Conservation (phyloP, 2,888 invertebrate species). For the Troilus luridus region DNA sequence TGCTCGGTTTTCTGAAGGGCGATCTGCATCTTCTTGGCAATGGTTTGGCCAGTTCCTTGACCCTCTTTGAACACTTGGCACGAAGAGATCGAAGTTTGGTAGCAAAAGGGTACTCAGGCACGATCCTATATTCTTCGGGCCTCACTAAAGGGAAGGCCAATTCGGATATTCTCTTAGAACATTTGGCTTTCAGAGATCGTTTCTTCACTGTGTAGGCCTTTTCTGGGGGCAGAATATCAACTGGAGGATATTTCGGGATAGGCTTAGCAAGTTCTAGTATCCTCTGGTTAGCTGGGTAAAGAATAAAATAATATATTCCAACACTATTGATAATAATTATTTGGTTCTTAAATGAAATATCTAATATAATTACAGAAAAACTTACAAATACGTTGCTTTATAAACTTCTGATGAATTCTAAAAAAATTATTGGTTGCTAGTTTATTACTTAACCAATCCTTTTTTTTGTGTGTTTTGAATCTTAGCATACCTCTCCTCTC, state of each 20-base stretch:
- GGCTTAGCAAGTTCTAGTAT: conserved; percentile 61
- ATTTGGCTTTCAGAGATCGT: conserved; percentile 18
- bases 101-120: not conserved
- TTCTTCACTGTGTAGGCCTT: conserved; percentile 60
- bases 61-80: conserved; percentile 61
- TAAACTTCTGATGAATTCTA: no score
- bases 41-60: conserved; percentile 61
- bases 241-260: conserved; percentile 36
- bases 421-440: no score
- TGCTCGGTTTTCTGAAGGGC: conserved; percentile 62
- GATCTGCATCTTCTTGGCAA: conserved; percentile 67
- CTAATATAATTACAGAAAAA: not conserved
- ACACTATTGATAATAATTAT: not conserved
- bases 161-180: conserved; percentile 2
- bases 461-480: no score
- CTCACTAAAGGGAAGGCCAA: not conserved
- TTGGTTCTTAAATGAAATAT: not conserved
- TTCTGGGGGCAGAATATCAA: conserved; percentile 60
- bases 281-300: conserved; percentile 58
- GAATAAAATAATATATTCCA: not conserved
- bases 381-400: not conserved
- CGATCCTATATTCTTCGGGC: not conserved
- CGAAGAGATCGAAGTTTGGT: conserved; percentile 59
- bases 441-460: no score
- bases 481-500: no score